phyloP scores from a whole-genome alignment of 2,888 invertebrate genomes.

The Drosophila mulleri region DNA sequence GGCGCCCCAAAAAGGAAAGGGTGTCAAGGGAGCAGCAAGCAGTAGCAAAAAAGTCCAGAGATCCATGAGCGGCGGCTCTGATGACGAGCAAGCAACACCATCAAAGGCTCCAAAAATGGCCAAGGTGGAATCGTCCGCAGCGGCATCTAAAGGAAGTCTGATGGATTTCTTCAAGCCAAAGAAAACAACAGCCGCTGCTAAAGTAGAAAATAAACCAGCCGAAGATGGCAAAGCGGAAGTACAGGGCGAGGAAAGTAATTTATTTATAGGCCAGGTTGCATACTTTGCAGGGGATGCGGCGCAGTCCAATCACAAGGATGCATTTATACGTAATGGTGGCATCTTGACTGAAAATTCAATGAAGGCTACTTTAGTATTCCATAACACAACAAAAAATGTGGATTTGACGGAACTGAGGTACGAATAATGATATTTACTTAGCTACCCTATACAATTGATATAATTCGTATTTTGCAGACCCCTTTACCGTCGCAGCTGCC shows the following conservation, averaged over 20 bases:
- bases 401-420: conserved; percentile 67
- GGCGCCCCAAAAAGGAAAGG: conserved; percentile 61
- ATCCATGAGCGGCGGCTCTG: conserved; percentile 24
- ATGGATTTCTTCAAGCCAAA: conserved; percentile 60
- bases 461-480: conserved; percentile 54
- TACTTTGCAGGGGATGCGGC: conserved; percentile 58
- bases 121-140: conserved; percentile 28
- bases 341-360: conserved; percentile 61
- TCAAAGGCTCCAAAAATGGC: conserved; percentile 35
- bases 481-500: conserved; percentile 73
- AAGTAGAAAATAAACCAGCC: neutral
- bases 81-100: conserved; percentile 25
- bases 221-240: neutral
- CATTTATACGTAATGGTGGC: conserved; percentile 76
- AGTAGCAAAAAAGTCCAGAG: conserved; percentile 52
- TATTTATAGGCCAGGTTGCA: conserved; percentile 70
- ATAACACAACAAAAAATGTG: conserved; percentile 34
- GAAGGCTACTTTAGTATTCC: conserved; percentile 73
- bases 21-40: conserved; percentile 1
- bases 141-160: conserved; percentile 36
- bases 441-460: neutral
- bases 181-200: conserved; percentile 2
- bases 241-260: conserved; percentile 31
- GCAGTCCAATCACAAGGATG: conserved; percentile 26
- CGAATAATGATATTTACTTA: neutral